Conservation (phyloP, 2,797 vertebrate genomes). For the Melanotaenia trifasciata region DNA sequence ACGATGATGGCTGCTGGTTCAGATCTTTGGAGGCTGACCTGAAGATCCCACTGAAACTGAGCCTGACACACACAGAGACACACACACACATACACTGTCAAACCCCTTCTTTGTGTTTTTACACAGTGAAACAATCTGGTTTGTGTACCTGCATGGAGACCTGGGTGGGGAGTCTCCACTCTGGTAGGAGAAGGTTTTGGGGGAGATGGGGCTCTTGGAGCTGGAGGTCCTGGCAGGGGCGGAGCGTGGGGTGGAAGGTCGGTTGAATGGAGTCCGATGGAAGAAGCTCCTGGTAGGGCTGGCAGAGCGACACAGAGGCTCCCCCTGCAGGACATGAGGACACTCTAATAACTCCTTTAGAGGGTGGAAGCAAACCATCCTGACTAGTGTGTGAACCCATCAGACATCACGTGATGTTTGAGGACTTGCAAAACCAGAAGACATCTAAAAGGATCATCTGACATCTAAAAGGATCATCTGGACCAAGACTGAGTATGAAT, state of each 20-base stretch:
- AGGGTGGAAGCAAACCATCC: background rate
- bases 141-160: slow-evolving; percentile 82
- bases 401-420: no score
- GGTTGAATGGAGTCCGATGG: slow-evolving; percentile 84
- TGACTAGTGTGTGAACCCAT: background rate
- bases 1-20: slow-evolving; percentile 82
- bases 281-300: slow-evolving; percentile 90
- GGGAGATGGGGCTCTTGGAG: slow-evolving; percentile 85
- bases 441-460: no score
- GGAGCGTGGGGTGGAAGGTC: slow-evolving; percentile 88
- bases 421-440: no score
- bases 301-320: slow-evolving; percentile 70
- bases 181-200: slow-evolving; percentile 89
- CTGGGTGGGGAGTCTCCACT: slow-evolving; percentile 85
- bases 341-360: background rate
- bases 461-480: no score
- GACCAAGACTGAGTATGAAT: no score
- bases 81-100: no score
- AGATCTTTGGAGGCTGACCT: slow-evolving; percentile 91
- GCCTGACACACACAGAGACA: slow-evolving; percentile 63
- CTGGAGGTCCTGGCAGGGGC: slow-evolving; percentile 84
- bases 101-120: no score
- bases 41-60: slow-evolving; percentile 96
- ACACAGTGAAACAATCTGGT: background rate
- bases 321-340: slow-evolving; percentile 77